Evolutionary conservation across 2,113 vertebrate species (phyloP).

Genomic region (Lamprotornis superbus): DNA sequence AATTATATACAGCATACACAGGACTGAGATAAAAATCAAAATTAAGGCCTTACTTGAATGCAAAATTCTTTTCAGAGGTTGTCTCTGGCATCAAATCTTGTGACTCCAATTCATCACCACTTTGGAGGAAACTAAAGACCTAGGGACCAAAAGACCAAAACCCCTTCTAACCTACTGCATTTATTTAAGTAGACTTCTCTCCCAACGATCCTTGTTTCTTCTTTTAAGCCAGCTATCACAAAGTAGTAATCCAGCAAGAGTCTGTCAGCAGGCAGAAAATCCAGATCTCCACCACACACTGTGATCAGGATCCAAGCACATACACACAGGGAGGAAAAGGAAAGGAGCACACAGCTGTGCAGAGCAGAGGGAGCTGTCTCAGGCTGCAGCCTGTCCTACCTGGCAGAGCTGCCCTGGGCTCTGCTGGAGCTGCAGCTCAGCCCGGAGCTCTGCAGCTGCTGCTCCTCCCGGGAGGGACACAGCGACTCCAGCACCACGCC

Average conservation of each 20-base stretch:
- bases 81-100: neutral
- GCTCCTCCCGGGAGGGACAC: neutral
- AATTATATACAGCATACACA: neutral
- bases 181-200: neutral
- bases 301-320: neutral
- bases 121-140: neutral
- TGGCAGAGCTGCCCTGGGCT: neutral
- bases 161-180: neutral
- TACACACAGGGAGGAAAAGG: rapidly evolving
- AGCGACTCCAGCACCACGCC: rapidly evolving
- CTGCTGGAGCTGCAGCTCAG: neutral
- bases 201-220: neutral
- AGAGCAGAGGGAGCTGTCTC: neutral
- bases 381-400: neutral
- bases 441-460: neutral
- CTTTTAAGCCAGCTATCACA: neutral
- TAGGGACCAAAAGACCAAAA: neutral
- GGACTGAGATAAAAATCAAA: neutral
- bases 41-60: neutral
- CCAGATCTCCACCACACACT: neutral
- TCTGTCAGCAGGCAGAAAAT: neutral
- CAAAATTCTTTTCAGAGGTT: neutral
- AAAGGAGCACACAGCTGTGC: rapidly evolving
- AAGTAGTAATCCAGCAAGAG: neutral
- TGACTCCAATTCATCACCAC: neutral